Evolutionary conservation across 2,888 invertebrate genomes (phyloP).

Genomic region (Epinotia brunnichana): DNA sequence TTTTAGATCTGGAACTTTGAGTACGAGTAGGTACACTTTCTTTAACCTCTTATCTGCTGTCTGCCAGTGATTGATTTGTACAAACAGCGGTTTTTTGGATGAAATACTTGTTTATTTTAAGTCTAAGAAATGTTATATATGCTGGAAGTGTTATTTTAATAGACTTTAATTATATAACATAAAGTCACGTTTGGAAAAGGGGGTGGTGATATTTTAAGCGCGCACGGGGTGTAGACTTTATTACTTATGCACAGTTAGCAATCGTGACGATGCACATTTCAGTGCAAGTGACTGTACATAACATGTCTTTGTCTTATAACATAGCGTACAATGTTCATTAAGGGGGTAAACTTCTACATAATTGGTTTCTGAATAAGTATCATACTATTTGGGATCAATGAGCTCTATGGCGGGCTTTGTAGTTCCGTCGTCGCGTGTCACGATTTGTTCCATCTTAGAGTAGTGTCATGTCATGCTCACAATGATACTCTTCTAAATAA

Average conservation of each 20-base stretch:
- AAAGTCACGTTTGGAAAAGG: no score
- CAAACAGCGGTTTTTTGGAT: slow-evolving; percentile 47
- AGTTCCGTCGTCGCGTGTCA: neutral
- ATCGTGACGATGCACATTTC: no score
- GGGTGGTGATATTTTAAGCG: no score
- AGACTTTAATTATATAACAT: no score
- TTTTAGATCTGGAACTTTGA: slow-evolving; percentile 40
- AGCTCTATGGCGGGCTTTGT: neutral
- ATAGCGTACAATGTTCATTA: neutral
- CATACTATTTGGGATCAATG: neutral
- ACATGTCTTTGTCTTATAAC: neutral
- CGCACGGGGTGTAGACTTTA: no score
- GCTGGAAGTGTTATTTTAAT: no score
- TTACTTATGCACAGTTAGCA: no score
- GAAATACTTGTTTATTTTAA: slow-evolving; percentile 33
- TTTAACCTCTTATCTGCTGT: slow-evolving; percentile 60
- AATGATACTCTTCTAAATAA: neutral
- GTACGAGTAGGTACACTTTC: slow-evolving; percentile 52
- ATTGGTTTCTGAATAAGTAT: no score
- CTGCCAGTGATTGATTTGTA: slow-evolving; percentile 78
- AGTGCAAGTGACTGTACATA: neutral
- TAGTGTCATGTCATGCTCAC: neutral
- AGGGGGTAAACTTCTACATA: neutral
- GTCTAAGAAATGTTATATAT: neutral
- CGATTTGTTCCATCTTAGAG: neutral